Evolutionary conservation across 2,797 vertebrate species (phyloP), one percentile per base, ranked within the genome.

Genomic region (Threskiornis aethiopicus): DNA sequence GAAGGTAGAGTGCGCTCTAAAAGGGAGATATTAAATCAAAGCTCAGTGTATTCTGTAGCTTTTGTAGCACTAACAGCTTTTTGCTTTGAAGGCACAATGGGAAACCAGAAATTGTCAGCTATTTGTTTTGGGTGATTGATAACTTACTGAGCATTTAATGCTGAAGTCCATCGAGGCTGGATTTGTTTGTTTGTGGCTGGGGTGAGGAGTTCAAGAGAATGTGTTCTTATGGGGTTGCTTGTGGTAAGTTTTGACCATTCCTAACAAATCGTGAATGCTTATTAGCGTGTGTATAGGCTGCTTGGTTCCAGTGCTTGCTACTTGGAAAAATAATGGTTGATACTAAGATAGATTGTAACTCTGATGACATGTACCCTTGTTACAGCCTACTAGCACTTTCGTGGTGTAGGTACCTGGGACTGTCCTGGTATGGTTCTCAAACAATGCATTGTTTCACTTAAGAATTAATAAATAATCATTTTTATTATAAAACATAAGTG

Each of bases 161-260:
- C 8, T 16, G 29, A 52, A 49, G 33, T 70, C 37, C 20, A 8
- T 46, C 33, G 24, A 35, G 37, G 19, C 44, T 66, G 39, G 52
- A 44, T 94, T 61, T 71, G 18, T n/a, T 22, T 71, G 76, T 98
- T 84, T 75, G 83, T 99, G 99, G 99, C 98, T 58, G 98, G 98
- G 29, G 95, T 96, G 26, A 99, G 98, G 92, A 98, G 96, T 95
- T 96, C 99, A 90, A 98, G 96, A 92, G 98, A 99, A n/a, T 98
- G 98, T 82, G 98, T 98, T 5, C 97, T 99, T 79, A 98, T 98
- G 98, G 98, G 98, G 91, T 98, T 99, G 87, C 97, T 98, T 87
- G 98, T 99, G 98, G 98, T 99, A 96, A 98, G 98, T 97, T 54
- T 39, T 42, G 47, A 51, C 39, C 11, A 26, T 81, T 85, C 16